phyloP scores from a whole-genome alignment of 2,888 invertebrate species.

The Pimpla rufipes region DNA sequence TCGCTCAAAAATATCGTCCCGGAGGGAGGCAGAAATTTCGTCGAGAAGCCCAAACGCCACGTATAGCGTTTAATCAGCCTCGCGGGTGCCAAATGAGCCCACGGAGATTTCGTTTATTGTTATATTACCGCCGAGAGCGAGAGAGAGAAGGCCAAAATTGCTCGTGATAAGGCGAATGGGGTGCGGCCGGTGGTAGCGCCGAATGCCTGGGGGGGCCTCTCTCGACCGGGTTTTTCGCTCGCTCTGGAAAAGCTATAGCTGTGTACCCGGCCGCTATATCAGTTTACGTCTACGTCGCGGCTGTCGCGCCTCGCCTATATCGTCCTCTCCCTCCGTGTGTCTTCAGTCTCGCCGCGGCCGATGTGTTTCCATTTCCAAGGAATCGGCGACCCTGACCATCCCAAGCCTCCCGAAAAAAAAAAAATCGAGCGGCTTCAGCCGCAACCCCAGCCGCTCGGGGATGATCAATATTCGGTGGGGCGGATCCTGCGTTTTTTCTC shows the following conservation, averaged over 20 bases:
- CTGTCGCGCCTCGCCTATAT: background rate
- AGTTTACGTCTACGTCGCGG: background rate
- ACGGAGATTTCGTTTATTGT: background rate
- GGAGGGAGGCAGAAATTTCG: no score
- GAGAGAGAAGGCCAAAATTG: constrained; percentile 10
- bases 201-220: background rate
- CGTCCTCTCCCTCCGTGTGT: background rate
- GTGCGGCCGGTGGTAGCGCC: constrained; percentile 18
- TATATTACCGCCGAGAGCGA: background rate
- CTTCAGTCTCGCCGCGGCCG: background rate
- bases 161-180: constrained; percentile 11
- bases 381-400: constrained; percentile 70
- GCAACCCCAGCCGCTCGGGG: constrained; percentile 58
- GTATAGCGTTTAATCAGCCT: background rate
- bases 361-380: constrained; percentile 29
- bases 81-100: background rate
- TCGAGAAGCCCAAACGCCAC: no score
- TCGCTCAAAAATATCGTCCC: no score
- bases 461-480: constrained; percentile 71
- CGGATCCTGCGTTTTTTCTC: constrained; percentile 12
- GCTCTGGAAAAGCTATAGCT: background rate
- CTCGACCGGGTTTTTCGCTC: constrained; percentile 7
- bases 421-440: constrained; percentile 40
- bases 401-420: constrained; percentile 68
- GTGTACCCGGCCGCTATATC: background rate